Evolutionary conservation across 2,113 vertebrate genomes (phyloP), one percentile per base, ranked within the genome.

Genomic region (Phaethornis superciliosus): DNA sequence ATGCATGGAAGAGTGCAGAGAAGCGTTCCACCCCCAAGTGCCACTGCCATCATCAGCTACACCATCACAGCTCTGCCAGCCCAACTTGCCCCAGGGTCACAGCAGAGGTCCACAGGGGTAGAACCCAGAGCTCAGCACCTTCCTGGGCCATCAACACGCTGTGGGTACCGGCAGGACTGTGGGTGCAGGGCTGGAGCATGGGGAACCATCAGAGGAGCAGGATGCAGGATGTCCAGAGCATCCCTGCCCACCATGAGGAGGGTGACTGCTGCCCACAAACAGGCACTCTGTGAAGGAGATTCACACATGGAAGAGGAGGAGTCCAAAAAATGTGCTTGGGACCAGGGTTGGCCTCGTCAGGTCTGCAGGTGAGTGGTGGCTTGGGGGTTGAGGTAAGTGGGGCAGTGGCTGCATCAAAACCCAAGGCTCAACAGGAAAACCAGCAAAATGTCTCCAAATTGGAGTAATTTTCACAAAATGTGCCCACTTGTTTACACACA

Each of bases 131-230:
- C 62, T 51, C 9, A 7, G 71, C 56, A 12, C 3, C 52, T 75
- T 54, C 7, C 67, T 1, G 40, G 27, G 87, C 71, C 74, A 89
- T 98, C 98, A 97, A 97, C 3, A 40, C 97, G 0, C 85, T 98
- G 47, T 97, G 97, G 59, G 96, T 89, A 2, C 96, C 98, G 94
- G 94, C 95, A 7, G 95, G 98, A 60, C 96, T 98, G 77, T 96
- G 75, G 1, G 72, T 95, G 37, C 96, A 96, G 74, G 93, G 91
- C 94, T 97, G 98, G 95, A 83, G 94, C 32, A 97, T 84, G 86
- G 71, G 37, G 23, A 51, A 90, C 77, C 42, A 72, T 56, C 76
- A 26, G 35, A 70, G 64, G 18, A 86, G 12, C 3, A 22, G 81
- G 69, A 47, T 3, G 65, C 84, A 71, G 65, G 51, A 80, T 54